phyloP scores from a whole-genome alignment of 2,888 invertebrate genomes.

The Synergus gifuensis region DNA sequence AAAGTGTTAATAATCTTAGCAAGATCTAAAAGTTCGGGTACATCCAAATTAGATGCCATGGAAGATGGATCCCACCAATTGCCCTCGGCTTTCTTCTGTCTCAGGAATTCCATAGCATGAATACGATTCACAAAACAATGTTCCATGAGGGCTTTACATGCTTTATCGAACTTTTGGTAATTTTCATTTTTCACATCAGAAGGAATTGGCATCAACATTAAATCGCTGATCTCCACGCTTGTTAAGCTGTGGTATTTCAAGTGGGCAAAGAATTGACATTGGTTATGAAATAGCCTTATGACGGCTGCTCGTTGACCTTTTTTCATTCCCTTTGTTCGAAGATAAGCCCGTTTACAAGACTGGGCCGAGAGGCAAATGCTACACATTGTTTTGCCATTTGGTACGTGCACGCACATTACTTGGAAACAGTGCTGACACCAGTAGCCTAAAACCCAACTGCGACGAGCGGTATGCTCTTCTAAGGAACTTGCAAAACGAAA shows the following conservation, averaged over 20 bases:
- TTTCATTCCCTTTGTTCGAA: slow-evolving; percentile 62
- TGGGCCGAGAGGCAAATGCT: slow-evolving; percentile 54
- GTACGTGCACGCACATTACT: slow-evolving; percentile 63
- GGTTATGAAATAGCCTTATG: slow-evolving; percentile 71
- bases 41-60: background rate
- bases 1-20: background rate
- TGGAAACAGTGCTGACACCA: slow-evolving; percentile 71
- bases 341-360: slow-evolving; percentile 62
- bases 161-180: slow-evolving; percentile 61
- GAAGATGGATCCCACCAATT: slow-evolving; percentile 66
- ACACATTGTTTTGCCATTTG: slow-evolving; percentile 52
- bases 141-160: slow-evolving; percentile 70
- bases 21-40: background rate
- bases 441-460: slow-evolving; percentile 73
- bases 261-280: slow-evolving; percentile 73
- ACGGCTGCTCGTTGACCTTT: slow-evolving; percentile 63
- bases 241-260: slow-evolving; percentile 62
- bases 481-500: slow-evolving; percentile 69
- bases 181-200: slow-evolving; percentile 58
- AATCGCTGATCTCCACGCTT: slow-evolving; percentile 65
- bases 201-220: slow-evolving; percentile 74
- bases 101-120: slow-evolving; percentile 72
- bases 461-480: slow-evolving; percentile 68
- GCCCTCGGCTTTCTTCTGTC: slow-evolving; percentile 55
- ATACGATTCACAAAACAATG: slow-evolving; percentile 64